Evolutionary conservation across 2,797 vertebrate genomes (phyloP).

Genomic region (Tachyglossus aculeatus): DNA sequence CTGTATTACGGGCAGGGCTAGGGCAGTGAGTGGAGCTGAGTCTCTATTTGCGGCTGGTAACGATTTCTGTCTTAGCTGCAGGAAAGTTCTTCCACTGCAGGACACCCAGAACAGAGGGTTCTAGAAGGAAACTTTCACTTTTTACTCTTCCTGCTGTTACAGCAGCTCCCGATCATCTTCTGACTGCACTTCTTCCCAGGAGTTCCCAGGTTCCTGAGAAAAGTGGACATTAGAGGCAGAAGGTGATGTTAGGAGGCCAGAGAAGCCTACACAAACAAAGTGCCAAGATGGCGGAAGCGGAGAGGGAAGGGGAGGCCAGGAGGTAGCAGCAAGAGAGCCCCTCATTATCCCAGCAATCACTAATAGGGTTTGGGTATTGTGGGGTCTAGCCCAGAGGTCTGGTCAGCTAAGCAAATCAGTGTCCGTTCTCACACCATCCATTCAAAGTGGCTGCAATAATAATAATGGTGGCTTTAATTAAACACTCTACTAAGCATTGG

Average conservation of each 20-base stretch:
- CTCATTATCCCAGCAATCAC: no score
- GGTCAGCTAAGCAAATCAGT: no score
- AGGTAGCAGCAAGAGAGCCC: background rate
- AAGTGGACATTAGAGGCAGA: conserved; percentile 27
- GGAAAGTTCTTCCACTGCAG: background rate
- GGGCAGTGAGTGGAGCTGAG: no score
- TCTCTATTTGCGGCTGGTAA: no score
- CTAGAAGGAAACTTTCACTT: background rate
- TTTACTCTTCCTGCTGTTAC: conserved; percentile 87
- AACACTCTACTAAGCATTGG: no score
- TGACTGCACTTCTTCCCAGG: conserved; percentile 94
- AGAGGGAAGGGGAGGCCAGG: background rate
- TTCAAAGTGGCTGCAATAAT: no score
- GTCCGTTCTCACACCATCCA: no score
- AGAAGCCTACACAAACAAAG: background rate
- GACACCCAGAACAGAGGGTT: background rate
- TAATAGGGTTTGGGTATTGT: no score
- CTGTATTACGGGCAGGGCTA: no score
- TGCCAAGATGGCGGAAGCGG: background rate
- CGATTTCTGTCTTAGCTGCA: background rate
- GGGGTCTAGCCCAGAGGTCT: no score
- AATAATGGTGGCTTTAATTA: no score
- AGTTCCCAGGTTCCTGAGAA: conserved; percentile 91
- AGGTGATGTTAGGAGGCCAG: background rate
- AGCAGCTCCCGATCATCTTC: conserved; percentile 89